phyloP scores from a whole-genome alignment of 1,140 invertebrate species.

The Drosophila nikananu region DNA sequence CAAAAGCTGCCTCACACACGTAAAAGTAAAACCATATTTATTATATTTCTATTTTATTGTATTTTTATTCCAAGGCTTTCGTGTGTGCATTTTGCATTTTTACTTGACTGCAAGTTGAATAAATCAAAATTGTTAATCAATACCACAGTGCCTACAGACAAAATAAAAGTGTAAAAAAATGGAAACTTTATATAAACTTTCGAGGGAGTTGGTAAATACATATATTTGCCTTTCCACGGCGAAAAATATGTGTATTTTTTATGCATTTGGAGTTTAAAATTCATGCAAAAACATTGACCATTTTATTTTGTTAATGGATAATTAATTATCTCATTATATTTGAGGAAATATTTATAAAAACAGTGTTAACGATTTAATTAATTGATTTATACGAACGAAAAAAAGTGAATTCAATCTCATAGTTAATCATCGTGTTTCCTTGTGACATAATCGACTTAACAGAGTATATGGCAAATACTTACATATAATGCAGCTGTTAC shows the following conservation, averaged over 20 bases:
- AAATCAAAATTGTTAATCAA: constrained; percentile 65
- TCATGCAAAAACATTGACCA: not conserved
- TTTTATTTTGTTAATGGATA: not conserved
- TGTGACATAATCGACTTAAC: not conserved
- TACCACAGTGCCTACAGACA: constrained; percentile 37
- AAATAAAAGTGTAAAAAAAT: constrained; percentile 22
- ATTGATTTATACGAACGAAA: not conserved
- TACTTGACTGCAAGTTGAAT: constrained; percentile 44
- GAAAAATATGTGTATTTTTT: constrained; percentile 7
- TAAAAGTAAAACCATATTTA: constrained; percentile 38
- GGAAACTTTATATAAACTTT: constrained; percentile 8
- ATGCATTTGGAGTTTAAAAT: constrained; percentile 6
- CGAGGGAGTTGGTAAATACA: constrained; percentile 22
- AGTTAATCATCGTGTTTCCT: not conserved
- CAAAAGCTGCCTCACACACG: constrained; percentile 2
- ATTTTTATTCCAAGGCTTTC: constrained; percentile 19
- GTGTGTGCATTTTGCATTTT: constrained; percentile 42
- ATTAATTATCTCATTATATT: constrained; percentile 9
- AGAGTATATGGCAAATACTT: not conserved
- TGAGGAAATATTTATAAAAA: constrained; percentile 2
- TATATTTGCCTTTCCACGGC: constrained; percentile 17
- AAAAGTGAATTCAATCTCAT: not conserved
- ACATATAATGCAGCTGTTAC: not conserved
- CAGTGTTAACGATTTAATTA: constrained; percentile 4
- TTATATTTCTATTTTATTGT: constrained; percentile 22